Base-by-base conservation (phyloP, 1,140 invertebrate genomes). In the Drosophila funebris region DNA sequence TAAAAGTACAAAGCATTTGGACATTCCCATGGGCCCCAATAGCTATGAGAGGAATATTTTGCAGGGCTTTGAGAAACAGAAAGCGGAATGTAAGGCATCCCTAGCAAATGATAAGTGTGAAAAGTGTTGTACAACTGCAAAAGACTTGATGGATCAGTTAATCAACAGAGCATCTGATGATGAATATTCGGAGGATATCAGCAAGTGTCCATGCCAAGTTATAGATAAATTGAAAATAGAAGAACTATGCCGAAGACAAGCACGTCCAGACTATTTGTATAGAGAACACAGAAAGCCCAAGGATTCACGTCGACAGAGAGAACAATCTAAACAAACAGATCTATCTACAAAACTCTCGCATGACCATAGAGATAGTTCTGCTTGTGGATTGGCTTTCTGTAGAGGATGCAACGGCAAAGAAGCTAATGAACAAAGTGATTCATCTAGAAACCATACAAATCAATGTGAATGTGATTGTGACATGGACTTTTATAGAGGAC, bases 31-130 rank as follows among this genome's bases (percentile, higher is more conserved):
- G 33, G 4, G 53, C 2, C 4, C n/a, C 4, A 75, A 41, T n/a
- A 68, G 73, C 54, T 68, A 74, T 16, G 73, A 76, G 0, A 68
- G 16, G 4, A 9, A 69, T 50, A 50, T 74, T 6, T 54, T 76
- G 18, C 2, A 37, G 4, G 46, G 37, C 18, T 48, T 50, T 8
- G 22, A 50, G 8, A 41, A 31, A 16, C 11, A 37, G 9, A 74
- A 44, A 13, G 22, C 4, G 0, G 46, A 33, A 24, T 41, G 14
- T 22, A n/a, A 4, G 13, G 20, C 2, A 22, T n/a, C 9, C 3
- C 13, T 16, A 4, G 8, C 3, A 20, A 36, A 46, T 4, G 3
- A 0, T 0, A 4, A 27, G 6, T 27, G 24, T 27, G 6, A 27
- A 2, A 27, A 27, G 0, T 27, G 24, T 5, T 2, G 4, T 27